A percentile compares a stretch with the other conserved stretches of the same genome.
Conservation (phyloP, 2,113 vertebrate species). For the Ictidomys tridecemlineatus region DNA sequence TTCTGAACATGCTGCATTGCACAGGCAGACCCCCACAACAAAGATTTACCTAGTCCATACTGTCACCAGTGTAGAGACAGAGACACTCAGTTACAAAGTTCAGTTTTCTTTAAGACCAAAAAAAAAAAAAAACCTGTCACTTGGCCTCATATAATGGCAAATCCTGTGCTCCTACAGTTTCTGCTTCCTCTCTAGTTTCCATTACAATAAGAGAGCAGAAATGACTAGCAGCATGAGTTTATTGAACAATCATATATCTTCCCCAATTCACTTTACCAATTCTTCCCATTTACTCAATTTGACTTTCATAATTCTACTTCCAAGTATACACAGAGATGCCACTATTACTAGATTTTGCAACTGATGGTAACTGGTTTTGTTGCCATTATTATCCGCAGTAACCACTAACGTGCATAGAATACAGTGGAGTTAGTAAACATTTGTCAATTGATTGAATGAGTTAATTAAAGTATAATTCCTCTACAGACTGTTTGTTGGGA, state of each 20-base stretch:
- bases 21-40: background rate
- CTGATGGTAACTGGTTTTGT: background rate
- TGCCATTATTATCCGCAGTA: background rate
- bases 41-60: background rate
- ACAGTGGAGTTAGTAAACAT: conserved; percentile 13
- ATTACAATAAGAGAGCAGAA: conserved; percentile 22
- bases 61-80: background rate
- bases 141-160: background rate
- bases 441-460: background rate
- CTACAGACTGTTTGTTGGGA: background rate
- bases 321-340: background rate
- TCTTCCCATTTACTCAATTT: conserved; percentile 44
- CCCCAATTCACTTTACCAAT: conserved; percentile 19
- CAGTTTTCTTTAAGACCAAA: background rate
- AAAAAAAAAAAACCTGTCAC: background rate
- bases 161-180: background rate
- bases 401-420: background rate
- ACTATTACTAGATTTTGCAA: conserved; percentile 25
- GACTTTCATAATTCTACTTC: conserved; percentile 56
- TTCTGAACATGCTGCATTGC: background rate
- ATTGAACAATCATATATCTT: conserved; percentile 36
- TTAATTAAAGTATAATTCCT: conserved; percentile 48
- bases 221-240: background rate
- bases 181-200: background rate
- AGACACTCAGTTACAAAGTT: background rate